A percentile compares a stretch with the other conserved stretches of the same genome.
Conservation (phyloP, 2,888 invertebrate species). For the Temnothorax unifasciatus region DNA sequence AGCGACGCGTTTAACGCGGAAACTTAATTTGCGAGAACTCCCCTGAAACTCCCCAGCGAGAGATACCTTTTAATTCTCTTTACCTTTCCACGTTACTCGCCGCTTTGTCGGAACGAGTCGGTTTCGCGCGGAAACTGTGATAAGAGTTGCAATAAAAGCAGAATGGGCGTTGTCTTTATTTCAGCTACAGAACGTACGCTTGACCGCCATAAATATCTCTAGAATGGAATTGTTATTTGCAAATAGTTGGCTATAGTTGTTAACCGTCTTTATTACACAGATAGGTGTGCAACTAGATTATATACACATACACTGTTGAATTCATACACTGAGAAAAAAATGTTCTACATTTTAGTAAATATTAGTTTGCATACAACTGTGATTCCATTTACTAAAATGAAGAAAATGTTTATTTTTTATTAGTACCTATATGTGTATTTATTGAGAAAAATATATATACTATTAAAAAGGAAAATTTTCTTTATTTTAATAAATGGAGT, state of each 20-base stretch:
- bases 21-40: conserved; percentile 45
- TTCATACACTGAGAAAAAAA: too few species aligned
- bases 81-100: conserved; percentile 5
- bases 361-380: too few species aligned
- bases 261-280: not conserved
- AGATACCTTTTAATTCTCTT: conserved; percentile 46
- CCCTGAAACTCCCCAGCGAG: not conserved
- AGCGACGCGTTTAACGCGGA: conserved; percentile 39
- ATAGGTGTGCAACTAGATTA: too few species aligned
- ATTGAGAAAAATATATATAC: too few species aligned
- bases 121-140: not conserved
- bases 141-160: conserved; percentile 31
- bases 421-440: too few species aligned
- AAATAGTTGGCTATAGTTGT: not conserved
- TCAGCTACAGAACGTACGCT: not conserved
- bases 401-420: too few species aligned
- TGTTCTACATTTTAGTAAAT: too few species aligned
- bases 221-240: not conserved
- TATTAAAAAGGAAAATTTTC: too few species aligned
- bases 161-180: conserved; percentile 7
- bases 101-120: conserved; percentile 19
- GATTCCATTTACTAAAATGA: too few species aligned
- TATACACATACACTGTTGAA: too few species aligned
- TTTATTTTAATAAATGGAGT: too few species aligned
- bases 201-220: not conserved